These are phyloP conservation scores for Mugil cephalus DNA, from an alignment of 2,113 vertebrate species.

Conservation along the genomic window DNA sequence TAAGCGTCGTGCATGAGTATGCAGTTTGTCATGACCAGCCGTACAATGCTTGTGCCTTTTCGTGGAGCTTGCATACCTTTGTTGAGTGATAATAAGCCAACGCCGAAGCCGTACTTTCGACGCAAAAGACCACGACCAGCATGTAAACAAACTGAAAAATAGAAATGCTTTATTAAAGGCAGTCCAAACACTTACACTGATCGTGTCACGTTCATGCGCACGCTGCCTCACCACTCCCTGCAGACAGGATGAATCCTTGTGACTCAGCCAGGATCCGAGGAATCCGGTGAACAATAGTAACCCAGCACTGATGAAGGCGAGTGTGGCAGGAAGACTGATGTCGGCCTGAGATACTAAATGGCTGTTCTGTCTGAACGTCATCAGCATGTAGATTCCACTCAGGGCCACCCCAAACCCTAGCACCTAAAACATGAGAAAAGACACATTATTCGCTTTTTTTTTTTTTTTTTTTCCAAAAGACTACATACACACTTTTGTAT, in stretches of 20 bases:
- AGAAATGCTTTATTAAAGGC: background rate
- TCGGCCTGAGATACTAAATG: conserved; percentile 54
- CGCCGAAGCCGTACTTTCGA: conserved; percentile 59
- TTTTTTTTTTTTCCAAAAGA: no score
- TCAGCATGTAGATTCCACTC: conserved; percentile 64
- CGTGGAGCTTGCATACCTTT: conserved; percentile 43
- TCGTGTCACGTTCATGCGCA: fast-evolving
- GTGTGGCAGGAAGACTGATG: conserved; percentile 58
- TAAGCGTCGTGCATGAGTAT: background rate
- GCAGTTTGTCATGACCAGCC: background rate
- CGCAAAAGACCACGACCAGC: conserved; percentile 70
- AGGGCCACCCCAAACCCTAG: conserved; percentile 56
- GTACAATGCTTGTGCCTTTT: background rate
- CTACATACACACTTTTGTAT: no score
- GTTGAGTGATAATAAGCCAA: conserved; percentile 62
- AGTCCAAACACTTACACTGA: background rate
- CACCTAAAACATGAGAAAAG: conserved; percentile 42
- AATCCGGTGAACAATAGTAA: conserved; percentile 49
- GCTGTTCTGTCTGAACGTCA: conserved; percentile 52
- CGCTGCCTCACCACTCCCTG: conserved; percentile 61
- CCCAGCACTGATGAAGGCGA: conserved; percentile 52
- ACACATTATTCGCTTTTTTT: no score
- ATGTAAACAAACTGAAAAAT: conserved; percentile 74
- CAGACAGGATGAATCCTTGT: conserved; percentile 40
- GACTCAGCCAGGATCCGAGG: conserved; percentile 54